Base-by-base conservation (phyloP, 2,888 invertebrate species). In the Tetramorium bicarinatum region DNA sequence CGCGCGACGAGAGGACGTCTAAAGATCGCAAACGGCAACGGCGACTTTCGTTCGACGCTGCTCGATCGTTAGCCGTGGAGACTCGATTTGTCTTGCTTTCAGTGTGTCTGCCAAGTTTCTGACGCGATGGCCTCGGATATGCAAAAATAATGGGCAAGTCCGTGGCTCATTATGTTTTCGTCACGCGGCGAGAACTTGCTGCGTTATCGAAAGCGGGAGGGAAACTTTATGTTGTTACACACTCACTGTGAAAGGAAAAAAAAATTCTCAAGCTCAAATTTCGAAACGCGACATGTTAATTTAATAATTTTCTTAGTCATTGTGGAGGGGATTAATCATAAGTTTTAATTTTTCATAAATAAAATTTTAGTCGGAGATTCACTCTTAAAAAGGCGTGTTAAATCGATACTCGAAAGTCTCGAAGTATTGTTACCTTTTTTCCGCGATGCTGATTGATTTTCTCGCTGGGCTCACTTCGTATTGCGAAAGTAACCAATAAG, bases 61-160 rank as follows among this genome's bases (percentile, higher is more conserved):
- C 85, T 90, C 89, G 89, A 89, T 89, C 85, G 83, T 87, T 87
- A 88, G 69, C 77, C 81, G 69, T 61, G 66, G 47, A 61, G 54
- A 80, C 83, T 52, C 75, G 81, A 84, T 85, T 82, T 81, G 81
- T 86, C 82, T 84, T 84, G 72, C 82, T 84, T 85, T 84, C 77
- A 61, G 61, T 62, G 44, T 64, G 85, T 83, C 80, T 62, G 54
- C 69, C 49, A 74, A 89, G 80, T 87, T 82, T n/a, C 71, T 38
- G 56, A 18, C 34, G 18, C 61, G 77, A 61, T 21, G 47, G 56
- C 1, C n/a, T 80, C 47, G 79, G 25, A 80, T 59, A 79, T 61
- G 74, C 59, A 74, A 80, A 80, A 80, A 80, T 80, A 80, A 80
- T 72, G 79, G 6, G 11, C 59, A 25, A 21, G 21, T 34, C 29